phyloP scores from a whole-genome alignment of 2,888 invertebrate genomes.

The Disparrhopalites patrizii region DNA sequence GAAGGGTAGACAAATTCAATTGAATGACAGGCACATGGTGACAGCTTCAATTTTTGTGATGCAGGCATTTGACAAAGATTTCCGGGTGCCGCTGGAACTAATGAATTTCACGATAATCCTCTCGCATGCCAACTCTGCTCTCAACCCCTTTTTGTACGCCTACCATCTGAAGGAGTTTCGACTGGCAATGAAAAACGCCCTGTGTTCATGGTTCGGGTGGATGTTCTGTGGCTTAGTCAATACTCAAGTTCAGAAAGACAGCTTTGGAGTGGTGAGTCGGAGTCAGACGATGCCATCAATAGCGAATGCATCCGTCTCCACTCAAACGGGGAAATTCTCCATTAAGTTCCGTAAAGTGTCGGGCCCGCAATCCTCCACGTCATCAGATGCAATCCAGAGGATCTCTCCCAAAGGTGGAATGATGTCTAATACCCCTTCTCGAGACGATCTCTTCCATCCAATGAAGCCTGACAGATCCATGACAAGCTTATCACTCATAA shows the following conservation, averaged over 20 bases:
- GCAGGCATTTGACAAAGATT: constrained; percentile 67
- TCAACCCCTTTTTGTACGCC: constrained; percentile 78
- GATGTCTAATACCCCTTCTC: constrained; percentile 11
- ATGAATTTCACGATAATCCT: constrained; percentile 81
- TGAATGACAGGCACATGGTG: no score
- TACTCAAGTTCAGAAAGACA: constrained; percentile 37
- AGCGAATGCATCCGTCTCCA: constrained; percentile 29
- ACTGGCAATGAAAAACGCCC: constrained; percentile 68
- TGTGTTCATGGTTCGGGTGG: constrained; percentile 52
- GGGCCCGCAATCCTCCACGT: constrained; percentile 13
- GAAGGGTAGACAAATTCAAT: no score
- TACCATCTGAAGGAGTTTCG: constrained; percentile 86
- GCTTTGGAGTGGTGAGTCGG: constrained; percentile 40
- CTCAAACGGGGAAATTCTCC: constrained; percentile 39
- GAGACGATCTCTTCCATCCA: constrained; percentile 35
- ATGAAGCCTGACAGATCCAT: constrained; percentile 35
- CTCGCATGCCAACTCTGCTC: constrained; percentile 89
- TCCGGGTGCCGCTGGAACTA: constrained; percentile 65
- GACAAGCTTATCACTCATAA: constrained; percentile 37
- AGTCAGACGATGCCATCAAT: constrained; percentile 47
- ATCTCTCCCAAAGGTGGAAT: constrained; percentile 16
- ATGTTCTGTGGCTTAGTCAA: constrained; percentile 40
- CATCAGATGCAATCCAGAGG: constrained; percentile 9
- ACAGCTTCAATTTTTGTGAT: no score
- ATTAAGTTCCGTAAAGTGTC: constrained; percentile 45